Percentiles rank a stretch among this genome's conserved stretches.
These are phyloP conservation scores for Molossus molossus DNA, from an alignment of 2,797 vertebrate genomes.

Conservation along the genomic window DNA sequence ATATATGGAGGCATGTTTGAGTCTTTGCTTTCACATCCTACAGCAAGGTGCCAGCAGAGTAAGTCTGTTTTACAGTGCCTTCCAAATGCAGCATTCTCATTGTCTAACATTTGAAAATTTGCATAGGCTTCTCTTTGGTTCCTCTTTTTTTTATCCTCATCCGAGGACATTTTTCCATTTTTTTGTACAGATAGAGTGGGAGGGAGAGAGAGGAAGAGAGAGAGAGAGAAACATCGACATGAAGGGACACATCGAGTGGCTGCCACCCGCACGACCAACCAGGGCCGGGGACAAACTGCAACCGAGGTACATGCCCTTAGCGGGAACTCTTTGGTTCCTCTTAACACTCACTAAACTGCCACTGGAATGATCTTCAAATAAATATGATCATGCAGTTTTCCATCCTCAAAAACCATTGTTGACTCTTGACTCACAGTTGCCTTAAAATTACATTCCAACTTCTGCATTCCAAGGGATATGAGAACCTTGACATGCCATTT, in stretches of 20 bases:
- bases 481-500: background rate
- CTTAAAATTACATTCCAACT: conserved; percentile 1
- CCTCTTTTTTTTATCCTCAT: no score
- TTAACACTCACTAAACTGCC: background rate
- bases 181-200: no score
- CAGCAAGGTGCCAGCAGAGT: background rate
- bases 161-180: no score
- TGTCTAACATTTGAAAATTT: background rate
- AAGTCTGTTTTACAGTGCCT: background rate
- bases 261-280: no score
- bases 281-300: no score
- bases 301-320: no score
- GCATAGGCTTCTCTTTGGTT: background rate
- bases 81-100: background rate
- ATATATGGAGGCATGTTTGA: background rate
- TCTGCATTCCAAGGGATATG: background rate
- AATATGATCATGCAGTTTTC: background rate
- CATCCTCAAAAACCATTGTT: background rate
- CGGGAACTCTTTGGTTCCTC: background rate
- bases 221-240: no score
- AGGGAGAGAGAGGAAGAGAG: no score
- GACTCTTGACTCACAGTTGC: background rate
- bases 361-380: conserved; percentile 13
- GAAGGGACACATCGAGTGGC: no score
- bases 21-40: background rate